A percentile compares a stretch with the other conserved stretches of the same genome.
Evolutionary conservation across 1,140 invertebrate genomes (phyloP).

Genomic region (Spodoptera litura): DNA sequence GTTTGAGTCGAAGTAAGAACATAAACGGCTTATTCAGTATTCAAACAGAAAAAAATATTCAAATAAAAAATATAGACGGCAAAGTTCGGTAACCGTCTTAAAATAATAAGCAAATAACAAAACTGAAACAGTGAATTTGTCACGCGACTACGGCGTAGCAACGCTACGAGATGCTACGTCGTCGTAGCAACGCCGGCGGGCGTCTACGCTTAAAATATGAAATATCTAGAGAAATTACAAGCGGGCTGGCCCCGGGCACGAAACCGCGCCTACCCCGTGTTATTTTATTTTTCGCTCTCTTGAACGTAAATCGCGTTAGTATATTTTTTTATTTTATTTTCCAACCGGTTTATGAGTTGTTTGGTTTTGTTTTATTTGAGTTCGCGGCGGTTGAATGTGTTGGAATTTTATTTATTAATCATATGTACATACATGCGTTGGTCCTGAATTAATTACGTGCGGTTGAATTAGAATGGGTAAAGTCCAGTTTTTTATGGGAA

Average conservation of each 20-base stretch:
- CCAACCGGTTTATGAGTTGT: conserved; percentile 73
- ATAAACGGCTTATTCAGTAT: neutral
- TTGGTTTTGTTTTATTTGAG: conserved; percentile 74
- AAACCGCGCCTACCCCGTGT: conserved; percentile 80
- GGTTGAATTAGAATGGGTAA: conserved; percentile 27
- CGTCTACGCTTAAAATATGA: conserved; percentile 82
- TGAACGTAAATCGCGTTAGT: conserved; percentile 82
- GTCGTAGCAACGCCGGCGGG: conserved; percentile 75
- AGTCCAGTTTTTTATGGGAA: conserved; percentile 3
- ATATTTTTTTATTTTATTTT: conserved; percentile 71
- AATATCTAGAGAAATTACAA: conserved; percentile 83
- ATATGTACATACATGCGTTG: conserved; percentile 42
- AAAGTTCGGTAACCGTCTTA: conserved; percentile 4
- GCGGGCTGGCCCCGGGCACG: conserved; percentile 68
- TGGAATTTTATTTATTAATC: conserved; percentile 53
- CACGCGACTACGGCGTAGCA: conserved; percentile 64
- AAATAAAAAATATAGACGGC: neutral
- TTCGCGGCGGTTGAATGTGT: conserved; percentile 61
- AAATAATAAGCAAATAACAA: conserved; percentile 39
- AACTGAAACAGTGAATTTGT: conserved; percentile 51
- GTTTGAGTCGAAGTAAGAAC: neutral
- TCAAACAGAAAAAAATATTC: neutral
- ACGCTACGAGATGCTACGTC: conserved; percentile 68
- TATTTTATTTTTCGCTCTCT: conserved; percentile 85
- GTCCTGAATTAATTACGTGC: conserved; percentile 30